These are phyloP conservation scores for Drosophila paulistorum DNA, from an alignment of 1,140 invertebrate species.

Conservation along the genomic window DNA sequence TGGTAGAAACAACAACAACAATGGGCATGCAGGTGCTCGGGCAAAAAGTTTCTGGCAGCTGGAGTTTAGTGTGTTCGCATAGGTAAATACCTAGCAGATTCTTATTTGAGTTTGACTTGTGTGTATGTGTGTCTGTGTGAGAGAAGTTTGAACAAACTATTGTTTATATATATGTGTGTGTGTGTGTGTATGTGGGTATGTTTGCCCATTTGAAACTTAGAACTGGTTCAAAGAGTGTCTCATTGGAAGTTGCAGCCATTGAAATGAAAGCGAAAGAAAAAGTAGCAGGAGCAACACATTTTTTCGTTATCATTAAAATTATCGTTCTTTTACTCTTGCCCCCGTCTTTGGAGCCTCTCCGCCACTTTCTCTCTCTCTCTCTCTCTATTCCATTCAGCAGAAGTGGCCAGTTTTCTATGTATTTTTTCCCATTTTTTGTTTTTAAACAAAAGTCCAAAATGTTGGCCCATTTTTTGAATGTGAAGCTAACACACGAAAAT, in stretches of 20 bases:
- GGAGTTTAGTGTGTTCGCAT: slow-evolving; percentile 64
- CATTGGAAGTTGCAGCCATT: slow-evolving; percentile 16
- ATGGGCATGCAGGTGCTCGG: slow-evolving; percentile 54
- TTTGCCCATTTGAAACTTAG: slow-evolving; percentile 5
- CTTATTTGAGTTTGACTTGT: slow-evolving; percentile 65
- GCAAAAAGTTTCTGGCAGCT: slow-evolving; percentile 62
- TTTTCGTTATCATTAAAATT: slow-evolving; percentile 22
- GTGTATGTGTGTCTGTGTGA: slow-evolving; percentile 22
- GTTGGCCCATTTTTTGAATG: slow-evolving; percentile 29
- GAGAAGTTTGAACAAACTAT: slow-evolving; percentile 51
- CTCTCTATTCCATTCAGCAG: background rate
- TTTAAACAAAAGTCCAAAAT: slow-evolving; percentile 12
- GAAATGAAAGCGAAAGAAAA: slow-evolving; percentile 17
- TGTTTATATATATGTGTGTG: slow-evolving; percentile 18
- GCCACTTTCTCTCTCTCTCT: background rate
- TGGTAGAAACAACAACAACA: slow-evolving; percentile 25
- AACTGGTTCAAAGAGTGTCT: slow-evolving; percentile 35
- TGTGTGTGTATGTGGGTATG: slow-evolving; percentile 4
- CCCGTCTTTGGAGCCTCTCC: background rate
- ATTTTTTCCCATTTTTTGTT: slow-evolving; percentile 3
- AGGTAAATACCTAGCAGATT: slow-evolving; percentile 76
- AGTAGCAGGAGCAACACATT: slow-evolving; percentile 3
- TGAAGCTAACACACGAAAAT: slow-evolving; percentile 1
- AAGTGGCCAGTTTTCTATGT: background rate
- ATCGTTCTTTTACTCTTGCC: background rate